These are phyloP conservation scores for Drosophila simulans DNA, from an alignment of 1,140 invertebrate species.

Conservation along the genomic window DNA sequence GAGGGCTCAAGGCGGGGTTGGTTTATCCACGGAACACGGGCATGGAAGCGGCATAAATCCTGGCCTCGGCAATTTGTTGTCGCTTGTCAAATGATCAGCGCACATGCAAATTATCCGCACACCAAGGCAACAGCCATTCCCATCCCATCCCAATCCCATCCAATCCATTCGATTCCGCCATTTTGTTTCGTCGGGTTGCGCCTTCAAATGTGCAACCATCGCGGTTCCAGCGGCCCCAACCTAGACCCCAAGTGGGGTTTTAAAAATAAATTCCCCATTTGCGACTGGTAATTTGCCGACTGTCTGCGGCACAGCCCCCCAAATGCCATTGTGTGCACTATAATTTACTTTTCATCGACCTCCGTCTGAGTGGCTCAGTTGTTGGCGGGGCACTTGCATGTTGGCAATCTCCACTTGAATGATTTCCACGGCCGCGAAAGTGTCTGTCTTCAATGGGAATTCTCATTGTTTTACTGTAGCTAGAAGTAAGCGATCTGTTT, in stretches of 20 bases:
- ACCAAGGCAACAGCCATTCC: slow-evolving; percentile 19
- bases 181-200: slow-evolving; percentile 48
- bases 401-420: slow-evolving; percentile 63
- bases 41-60: background rate
- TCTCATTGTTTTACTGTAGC: background rate
- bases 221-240: background rate
- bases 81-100: slow-evolving; percentile 77
- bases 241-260: slow-evolving; percentile 27
- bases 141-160: no score
- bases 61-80: slow-evolving; percentile 64
- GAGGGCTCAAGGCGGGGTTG: slow-evolving; percentile 30
- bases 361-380: slow-evolving; percentile 1
- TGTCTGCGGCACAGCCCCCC: slow-evolving; percentile 46
- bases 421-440: slow-evolving; percentile 24
- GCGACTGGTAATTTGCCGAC: slow-evolving; percentile 70
- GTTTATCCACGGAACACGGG: slow-evolving; percentile 18
- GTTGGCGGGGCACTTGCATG: slow-evolving; percentile 50
- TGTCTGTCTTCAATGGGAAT: background rate
- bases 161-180: slow-evolving; percentile 40
- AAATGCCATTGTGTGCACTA: slow-evolving; percentile 44
- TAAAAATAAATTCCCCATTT: slow-evolving; percentile 74
- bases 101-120: slow-evolving; percentile 56
- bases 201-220: slow-evolving; percentile 69
- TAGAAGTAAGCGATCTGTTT: background rate
- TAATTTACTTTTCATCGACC: slow-evolving; percentile 72